A percentile compares a stretch with the other conserved stretches of the same genome.
phyloP scores from a whole-genome alignment of 1,140 invertebrate genomes.

The Drosophila lini region DNA sequence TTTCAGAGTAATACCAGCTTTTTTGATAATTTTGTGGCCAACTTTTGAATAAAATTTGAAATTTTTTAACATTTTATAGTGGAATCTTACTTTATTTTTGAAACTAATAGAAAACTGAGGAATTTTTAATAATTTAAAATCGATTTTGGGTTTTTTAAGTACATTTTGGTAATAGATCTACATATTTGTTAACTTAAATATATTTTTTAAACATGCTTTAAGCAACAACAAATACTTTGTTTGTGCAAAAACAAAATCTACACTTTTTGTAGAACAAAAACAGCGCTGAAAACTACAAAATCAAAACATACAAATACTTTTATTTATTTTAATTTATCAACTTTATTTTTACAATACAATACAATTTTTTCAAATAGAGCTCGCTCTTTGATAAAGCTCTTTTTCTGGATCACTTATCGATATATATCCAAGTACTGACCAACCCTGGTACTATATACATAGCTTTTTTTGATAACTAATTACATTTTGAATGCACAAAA shows the following conservation, averaged over 20 bases:
- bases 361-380: background rate
- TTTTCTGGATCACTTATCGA: constrained; percentile 9
- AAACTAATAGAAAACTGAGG: background rate
- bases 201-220: too few relatives aligned
- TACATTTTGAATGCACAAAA: constrained; percentile 39
- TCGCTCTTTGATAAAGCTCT: background rate
- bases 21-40: constrained; percentile 33
- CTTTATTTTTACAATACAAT: background rate
- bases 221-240: background rate
- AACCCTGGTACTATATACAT: constrained; percentile 21
- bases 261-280: background rate
- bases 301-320: background rate
- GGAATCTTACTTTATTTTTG: background rate
- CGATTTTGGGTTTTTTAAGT: too few relatives aligned
- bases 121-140: too few relatives aligned
- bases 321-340: background rate
- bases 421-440: constrained; percentile 10
- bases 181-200: too few relatives aligned
- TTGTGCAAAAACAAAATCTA: background rate
- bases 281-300: too few relatives aligned
- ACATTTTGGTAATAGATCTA: too few relatives aligned
- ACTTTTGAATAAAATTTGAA: constrained; percentile 46
- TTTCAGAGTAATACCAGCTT: constrained; percentile 25
- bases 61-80: constrained; percentile 4
- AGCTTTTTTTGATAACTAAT: constrained; percentile 13